Base-by-base conservation (phyloP, 2,888 invertebrate genomes). In the Epistrophella euchroma region DNA sequence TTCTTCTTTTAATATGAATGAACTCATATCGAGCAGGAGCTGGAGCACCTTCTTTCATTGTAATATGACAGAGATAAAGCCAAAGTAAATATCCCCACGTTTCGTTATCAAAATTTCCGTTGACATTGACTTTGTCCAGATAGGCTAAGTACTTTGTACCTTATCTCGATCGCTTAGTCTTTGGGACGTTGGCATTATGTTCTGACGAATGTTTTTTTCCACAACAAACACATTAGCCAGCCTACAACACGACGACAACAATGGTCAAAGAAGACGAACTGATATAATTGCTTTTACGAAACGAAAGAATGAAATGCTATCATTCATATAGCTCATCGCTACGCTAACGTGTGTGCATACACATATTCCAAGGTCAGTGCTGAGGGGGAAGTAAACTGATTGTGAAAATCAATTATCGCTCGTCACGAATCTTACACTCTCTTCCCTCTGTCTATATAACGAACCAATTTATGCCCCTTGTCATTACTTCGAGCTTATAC, bases 121-220 rank as follows among this genome's bases (percentile, higher is more conserved):
- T 85, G 85, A 77, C 85, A 85, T 85, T 80, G 85, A 85, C 85
- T 85, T 85, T 85, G 85, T 43, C 60, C 66, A 76, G 79, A 68
- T 73, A 80, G 35, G 58, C 32, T 58, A 58, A 13, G 32, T 19
- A 47, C 62, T 35, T n/a, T n/a, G 66, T 66, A 37, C 40, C 76
- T 85, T 85, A 85, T 85, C 85, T 71, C 52, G 62, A 58, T 68
- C 60, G 60, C 62, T 79, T 71, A 58, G 58, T 66, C 68, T 60
- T 40, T n/a, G 9, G 22, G 32, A 22, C 22, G 9, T 6, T 11
- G 17, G 11, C 5, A 0, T 4, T n/a, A n/a, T 22, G 22, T 10
- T 56, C 17, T 85, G 76, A 72, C 76, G 43, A 72, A 72, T 71
- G 58, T 76, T 60, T 60, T 60, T 64, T 43, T 71, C 35, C 50